Conservation (phyloP, 1,140 invertebrate species). For the Spodoptera litura region DNA sequence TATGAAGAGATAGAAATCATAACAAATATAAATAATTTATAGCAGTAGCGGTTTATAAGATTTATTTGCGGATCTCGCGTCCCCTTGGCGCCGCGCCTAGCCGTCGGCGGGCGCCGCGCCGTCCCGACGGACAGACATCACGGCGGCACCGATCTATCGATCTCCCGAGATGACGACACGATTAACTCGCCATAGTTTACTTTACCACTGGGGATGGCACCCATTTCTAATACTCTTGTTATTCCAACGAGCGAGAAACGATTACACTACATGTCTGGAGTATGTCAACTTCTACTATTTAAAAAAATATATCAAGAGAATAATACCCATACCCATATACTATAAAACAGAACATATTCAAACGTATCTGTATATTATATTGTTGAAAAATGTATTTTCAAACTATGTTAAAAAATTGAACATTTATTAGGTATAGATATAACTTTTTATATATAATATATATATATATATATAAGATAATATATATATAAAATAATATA, state of each 20-base stretch:
- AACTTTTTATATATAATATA: too few relatives aligned
- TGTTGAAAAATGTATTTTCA: too few relatives aligned
- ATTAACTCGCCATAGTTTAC: constrained; percentile 29
- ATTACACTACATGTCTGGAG: neutral
- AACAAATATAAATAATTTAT: constrained; percentile 48
- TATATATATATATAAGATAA: too few relatives aligned
- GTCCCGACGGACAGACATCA: constrained; percentile 76
- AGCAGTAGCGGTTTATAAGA: constrained; percentile 61
- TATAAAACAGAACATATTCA: too few relatives aligned
- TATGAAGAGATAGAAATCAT: constrained; percentile 38
- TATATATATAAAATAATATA: too few relatives aligned
- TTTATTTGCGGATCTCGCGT: constrained; percentile 60
- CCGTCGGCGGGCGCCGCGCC: constrained; percentile 64
- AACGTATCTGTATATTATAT: too few relatives aligned
- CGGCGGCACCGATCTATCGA: constrained; percentile 69
- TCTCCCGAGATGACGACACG: constrained; percentile 65
- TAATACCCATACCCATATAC: too few relatives aligned
- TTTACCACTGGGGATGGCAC: constrained; percentile 18
- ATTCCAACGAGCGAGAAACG: neutral
- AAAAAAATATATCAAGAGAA: too few relatives aligned
- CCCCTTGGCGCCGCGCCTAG: constrained; percentile 73
- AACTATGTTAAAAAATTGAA: too few relatives aligned
- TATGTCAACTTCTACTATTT: too few relatives aligned
- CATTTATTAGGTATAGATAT: too few relatives aligned
- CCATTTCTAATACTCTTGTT: neutral